Evolutionary conservation across 2,797 vertebrate species (phyloP), one percentile per base, ranked within the genome.

Genomic region (Peromyscus attwateri): DNA sequence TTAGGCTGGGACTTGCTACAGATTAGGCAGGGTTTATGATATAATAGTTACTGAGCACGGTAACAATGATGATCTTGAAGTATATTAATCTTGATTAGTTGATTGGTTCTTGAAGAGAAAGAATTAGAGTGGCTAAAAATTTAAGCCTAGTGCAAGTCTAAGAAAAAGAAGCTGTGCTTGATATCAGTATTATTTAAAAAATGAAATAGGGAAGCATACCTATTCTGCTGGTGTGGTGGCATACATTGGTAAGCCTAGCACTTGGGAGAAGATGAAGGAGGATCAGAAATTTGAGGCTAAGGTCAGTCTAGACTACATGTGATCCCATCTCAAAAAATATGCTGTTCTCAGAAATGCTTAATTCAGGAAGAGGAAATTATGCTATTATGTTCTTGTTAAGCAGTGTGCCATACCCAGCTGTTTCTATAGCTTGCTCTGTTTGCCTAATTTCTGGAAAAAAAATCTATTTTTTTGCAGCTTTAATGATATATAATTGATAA

Each of bases 361-460:
- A 75, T 37, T 55, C 6, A 57, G 3, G n/a, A 16, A 85, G 29
- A 85, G 27, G 29, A 55, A 66, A 81, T 88, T 84, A 82, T 17
- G 7, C 25, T 81, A 75, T 71, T 76, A 57, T n/a, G 16, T 76
- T 87, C 70, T 92, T 66, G 43, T 29, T 43, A 64, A 76, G n/a
- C 43, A 92, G 12, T 46, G 0, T 82, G 10, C 25, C 62, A 71
- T 46, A 34, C 52, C 25, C 64, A 87, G 13, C 77, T 87, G 85
- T 87, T 77, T 94, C 60, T 90, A 49, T 82, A 82, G 4, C 21
- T 49, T 94, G 29, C 29, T 94, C 40, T 77, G 73, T 88, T 89
- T 88, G 55, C 83, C 27, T 43, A 80, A 55, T 55, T 83, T n/a
- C 79, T 81, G 89, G 55, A 12, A 83, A 62, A 31, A 82, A 87